A percentile compares a stretch with the other conserved stretches of the same genome.
Evolutionary conservation across 2,113 vertebrate species (phyloP).

Genomic region (Prolemur simus): DNA sequence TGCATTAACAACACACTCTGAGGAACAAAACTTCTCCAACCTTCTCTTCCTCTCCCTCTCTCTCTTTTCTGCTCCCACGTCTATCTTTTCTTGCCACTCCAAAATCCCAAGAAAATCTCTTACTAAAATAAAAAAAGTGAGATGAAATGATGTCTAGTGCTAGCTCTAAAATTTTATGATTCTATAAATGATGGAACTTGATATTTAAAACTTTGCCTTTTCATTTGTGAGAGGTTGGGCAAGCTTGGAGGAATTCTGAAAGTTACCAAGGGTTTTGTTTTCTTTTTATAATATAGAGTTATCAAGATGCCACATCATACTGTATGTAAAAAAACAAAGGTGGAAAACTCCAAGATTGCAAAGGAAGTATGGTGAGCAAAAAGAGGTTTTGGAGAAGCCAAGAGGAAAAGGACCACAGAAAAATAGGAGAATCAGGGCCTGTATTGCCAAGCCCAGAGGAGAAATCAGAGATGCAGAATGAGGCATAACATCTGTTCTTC

Average conservation of each 20-base stretch:
- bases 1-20: neutral
- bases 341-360: constrained; percentile 7
- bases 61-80: neutral
- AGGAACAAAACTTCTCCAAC: neutral
- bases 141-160: neutral
- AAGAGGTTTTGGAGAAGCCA: neutral
- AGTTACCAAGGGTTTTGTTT: neutral
- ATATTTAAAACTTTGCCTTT: constrained; percentile 58
- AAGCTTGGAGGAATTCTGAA: constrained; percentile 27
- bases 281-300: neutral
- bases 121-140: constrained; percentile 20
- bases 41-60: neutral
- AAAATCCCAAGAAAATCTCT: constrained; percentile 49
- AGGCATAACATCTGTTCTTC: constrained; percentile 39
- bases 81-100: neutral
- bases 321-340: neutral
- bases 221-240: neutral
- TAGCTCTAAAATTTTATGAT: constrained; percentile 48
- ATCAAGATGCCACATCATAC: neutral
- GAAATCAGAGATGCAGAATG: constrained; percentile 24
- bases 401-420: neutral
- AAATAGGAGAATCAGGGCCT: neutral
- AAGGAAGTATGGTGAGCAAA: neutral
- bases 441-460: neutral
- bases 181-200: constrained; percentile 42